Conservation (phyloP, 2,888 invertebrate genomes). For the Chrysina gloriosa region DNA sequence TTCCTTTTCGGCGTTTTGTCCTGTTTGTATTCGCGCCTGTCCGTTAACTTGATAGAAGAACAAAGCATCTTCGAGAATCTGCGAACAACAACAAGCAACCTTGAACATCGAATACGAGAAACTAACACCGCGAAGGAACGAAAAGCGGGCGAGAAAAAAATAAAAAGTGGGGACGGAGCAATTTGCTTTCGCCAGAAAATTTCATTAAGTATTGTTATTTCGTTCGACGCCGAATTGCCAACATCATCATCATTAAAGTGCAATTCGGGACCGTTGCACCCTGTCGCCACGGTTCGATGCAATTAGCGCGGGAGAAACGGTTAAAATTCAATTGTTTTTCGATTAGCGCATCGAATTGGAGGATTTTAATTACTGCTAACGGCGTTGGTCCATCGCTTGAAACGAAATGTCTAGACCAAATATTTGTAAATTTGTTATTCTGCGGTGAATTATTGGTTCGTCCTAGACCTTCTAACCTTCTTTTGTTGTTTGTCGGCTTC, state of each 20-base stretch:
- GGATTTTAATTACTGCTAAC: conserved; percentile 20
- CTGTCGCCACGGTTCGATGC: background rate
- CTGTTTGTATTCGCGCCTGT: conserved; percentile 47
- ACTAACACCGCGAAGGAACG: background rate
- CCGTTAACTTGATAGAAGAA: conserved; percentile 54
- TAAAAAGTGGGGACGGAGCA: background rate
- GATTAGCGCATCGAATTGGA: conserved; percentile 19
- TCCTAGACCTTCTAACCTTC: conserved; percentile 49
- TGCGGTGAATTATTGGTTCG: conserved; percentile 50
- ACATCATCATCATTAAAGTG: conserved; percentile 13
- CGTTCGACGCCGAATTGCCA: background rate
- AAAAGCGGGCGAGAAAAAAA: background rate
- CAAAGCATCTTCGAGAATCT: conserved; percentile 55
- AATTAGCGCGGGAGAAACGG: conserved; percentile 12
- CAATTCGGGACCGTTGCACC: conserved; percentile 8
- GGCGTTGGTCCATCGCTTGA: background rate
- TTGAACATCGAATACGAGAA: conserved; percentile 26
- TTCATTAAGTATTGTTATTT: conserved; percentile 6
- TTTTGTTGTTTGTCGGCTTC: background rate
- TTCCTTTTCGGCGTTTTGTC: conserved; percentile 28
- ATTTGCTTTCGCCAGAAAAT: background rate
- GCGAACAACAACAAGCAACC: conserved; percentile 45
- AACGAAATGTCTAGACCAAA: conserved; percentile 45
- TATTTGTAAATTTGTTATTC: conserved; percentile 47
- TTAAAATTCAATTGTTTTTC: conserved; percentile 27